Evolutionary conservation across 2,113 vertebrate species (phyloP).

Genomic region (Pseudorectes ferrugineus): DNA sequence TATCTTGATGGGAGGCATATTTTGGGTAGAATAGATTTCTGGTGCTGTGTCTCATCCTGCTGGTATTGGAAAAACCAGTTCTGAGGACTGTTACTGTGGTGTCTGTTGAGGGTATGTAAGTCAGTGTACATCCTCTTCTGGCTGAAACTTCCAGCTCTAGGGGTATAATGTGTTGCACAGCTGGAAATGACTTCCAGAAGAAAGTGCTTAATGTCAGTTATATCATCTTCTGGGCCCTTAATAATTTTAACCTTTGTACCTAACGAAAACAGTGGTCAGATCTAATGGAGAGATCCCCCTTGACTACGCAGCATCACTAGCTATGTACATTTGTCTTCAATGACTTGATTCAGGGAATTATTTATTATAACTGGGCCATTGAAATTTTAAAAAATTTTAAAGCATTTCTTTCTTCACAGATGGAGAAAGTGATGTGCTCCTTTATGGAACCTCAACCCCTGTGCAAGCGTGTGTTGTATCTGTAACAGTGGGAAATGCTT

Average conservation of each 20-base stretch:
- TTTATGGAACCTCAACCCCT: neutral
- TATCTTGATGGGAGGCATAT: neutral
- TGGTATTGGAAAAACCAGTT: neutral
- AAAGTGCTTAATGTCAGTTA: neutral
- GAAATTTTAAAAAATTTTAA: neutral
- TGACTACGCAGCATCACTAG: neutral
- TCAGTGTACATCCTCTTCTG: neutral
- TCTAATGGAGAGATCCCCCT: neutral
- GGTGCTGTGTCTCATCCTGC: neutral
- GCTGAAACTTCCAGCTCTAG: neutral
- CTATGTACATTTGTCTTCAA: neutral
- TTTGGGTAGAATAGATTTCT: neutral
- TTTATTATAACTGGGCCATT: neutral
- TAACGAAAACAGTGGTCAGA: neutral
- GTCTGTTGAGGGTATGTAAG: neutral
- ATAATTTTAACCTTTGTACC: neutral
- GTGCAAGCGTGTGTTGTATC: neutral
- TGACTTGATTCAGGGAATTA: neutral
- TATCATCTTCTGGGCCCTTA: neutral
- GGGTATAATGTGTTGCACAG: neutral
- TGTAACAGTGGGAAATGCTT: neutral
- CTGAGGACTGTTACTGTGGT: neutral
- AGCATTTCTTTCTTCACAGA: neutral
- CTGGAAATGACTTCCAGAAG: neutral
- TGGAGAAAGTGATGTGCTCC: neutral